phyloP scores from a whole-genome alignment of 2,113 vertebrate species.

The Opisthocomus hoazin region DNA sequence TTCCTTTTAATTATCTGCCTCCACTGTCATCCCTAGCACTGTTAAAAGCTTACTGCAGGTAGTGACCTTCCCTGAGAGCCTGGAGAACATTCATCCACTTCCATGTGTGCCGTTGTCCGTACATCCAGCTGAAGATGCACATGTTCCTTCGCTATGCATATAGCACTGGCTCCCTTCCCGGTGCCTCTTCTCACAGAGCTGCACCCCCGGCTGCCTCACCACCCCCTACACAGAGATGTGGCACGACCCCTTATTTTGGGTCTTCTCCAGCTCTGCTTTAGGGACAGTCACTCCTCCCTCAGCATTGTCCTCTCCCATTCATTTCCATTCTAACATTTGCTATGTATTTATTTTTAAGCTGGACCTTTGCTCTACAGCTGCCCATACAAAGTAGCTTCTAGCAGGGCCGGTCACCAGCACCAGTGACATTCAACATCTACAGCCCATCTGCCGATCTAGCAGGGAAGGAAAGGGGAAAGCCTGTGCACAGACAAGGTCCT shows the following conservation, averaged over 20 bases:
- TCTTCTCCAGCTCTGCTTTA: background rate
- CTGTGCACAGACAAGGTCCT: background rate
- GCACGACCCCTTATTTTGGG: background rate
- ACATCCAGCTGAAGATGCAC: background rate
- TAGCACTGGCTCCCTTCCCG: background rate
- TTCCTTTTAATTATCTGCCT: background rate
- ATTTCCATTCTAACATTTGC: background rate
- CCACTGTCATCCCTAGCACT: background rate
- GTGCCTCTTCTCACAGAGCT: background rate
- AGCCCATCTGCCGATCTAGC: background rate
- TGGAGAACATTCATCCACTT: background rate
- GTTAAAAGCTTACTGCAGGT: background rate
- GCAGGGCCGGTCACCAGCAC: background rate
- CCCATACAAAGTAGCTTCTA: background rate
- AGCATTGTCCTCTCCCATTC: background rate
- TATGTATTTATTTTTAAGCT: background rate
- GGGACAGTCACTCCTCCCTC: background rate
- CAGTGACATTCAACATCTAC: background rate
- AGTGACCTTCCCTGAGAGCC: background rate
- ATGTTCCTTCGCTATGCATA: background rate
- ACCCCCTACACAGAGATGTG: rapidly evolving
- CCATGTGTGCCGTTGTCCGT: rapidly evolving
- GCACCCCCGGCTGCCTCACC: background rate
- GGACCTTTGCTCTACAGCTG: background rate
- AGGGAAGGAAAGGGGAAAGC: background rate